Conservation (phyloP, 2,888 invertebrate genomes). For the Aphidoletes aphidimyza region DNA sequence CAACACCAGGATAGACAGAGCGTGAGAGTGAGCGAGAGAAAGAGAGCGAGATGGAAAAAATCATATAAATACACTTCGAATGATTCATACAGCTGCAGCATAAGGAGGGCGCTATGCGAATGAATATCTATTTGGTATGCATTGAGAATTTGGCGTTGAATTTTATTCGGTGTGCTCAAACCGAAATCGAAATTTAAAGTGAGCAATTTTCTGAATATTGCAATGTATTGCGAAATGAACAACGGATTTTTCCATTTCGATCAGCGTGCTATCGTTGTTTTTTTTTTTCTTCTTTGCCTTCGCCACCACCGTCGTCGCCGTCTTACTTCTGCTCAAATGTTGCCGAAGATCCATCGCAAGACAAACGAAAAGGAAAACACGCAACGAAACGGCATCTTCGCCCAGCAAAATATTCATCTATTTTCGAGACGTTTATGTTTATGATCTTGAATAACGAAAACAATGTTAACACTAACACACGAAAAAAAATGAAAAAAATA, state of each 20-base stretch:
- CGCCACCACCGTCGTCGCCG: too few relatives aligned
- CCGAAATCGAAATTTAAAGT: slow-evolving; percentile 1
- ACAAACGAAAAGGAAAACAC: too few relatives aligned
- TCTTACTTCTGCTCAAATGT: too few relatives aligned
- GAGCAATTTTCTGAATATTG: slow-evolving; percentile 14
- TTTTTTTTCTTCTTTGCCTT: neutral
- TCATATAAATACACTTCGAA: slow-evolving; percentile 21
- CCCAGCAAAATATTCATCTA: neutral
- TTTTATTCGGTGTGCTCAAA: neutral
- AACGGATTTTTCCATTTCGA: neutral
- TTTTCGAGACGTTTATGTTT: neutral
- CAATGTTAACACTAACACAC: slow-evolving; percentile 38
- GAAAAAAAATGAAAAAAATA: too few relatives aligned
- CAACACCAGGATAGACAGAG: too few relatives aligned
- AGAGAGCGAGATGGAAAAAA: too few relatives aligned
- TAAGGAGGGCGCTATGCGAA: neutral
- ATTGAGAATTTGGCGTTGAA: neutral
- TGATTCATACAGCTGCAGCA: slow-evolving; percentile 15
- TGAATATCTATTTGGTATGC: slow-evolving; percentile 13
- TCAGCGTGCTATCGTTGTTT: neutral
- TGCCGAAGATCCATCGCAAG: too few relatives aligned
- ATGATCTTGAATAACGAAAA: slow-evolving; percentile 14
- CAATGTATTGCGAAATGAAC: neutral
- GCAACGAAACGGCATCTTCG: neutral
- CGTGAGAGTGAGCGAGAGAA: too few relatives aligned